Percentiles rank a stretch among this genome's conserved stretches.
phyloP scores from a whole-genome alignment of 2,888 invertebrate species.

The Hypercompe scribonia region DNA sequence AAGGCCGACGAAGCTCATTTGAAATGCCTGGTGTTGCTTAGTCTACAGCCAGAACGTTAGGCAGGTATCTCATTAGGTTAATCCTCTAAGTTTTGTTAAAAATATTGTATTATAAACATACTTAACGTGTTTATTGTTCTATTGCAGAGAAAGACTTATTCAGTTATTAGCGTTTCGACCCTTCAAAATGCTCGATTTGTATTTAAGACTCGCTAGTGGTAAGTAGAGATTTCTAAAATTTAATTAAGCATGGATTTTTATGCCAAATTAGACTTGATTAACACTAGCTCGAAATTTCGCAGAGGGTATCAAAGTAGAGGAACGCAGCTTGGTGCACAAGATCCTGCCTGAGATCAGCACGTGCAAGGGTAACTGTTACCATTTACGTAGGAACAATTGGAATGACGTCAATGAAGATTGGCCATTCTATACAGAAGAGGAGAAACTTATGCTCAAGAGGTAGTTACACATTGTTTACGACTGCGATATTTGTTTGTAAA shows the following conservation, averaged over 20 bases:
- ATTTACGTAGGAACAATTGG: slow-evolving; percentile 95
- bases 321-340: slow-evolving; percentile 91
- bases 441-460: slow-evolving; percentile 95
- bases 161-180: slow-evolving; percentile 97
- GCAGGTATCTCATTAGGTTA: neutral
- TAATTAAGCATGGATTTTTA: slow-evolving; percentile 12
- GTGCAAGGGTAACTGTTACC: slow-evolving; percentile 95
- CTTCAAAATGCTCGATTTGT: slow-evolving; percentile 97
- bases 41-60: neutral
- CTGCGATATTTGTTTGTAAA: neutral
- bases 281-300: slow-evolving; percentile 68
- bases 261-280: slow-evolving; percentile 52
- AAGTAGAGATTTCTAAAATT: slow-evolving; percentile 63
- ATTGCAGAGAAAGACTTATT: slow-evolving; percentile 95
- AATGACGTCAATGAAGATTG: slow-evolving; percentile 97
- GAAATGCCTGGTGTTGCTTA: neutral
- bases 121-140: slow-evolving; percentile 56
- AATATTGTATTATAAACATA: neutral
- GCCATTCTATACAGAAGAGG: slow-evolving; percentile 97
- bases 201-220: slow-evolving; percentile 93
- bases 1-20: neutral
- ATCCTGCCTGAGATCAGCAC: slow-evolving; percentile 93
- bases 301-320: slow-evolving; percentile 96
- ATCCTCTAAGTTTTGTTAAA: neutral
- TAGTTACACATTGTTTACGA: slow-evolving; percentile 52